Conservation (phyloP, 2,113 vertebrate genomes). For the Melanotaenia duboulayi region DNA sequence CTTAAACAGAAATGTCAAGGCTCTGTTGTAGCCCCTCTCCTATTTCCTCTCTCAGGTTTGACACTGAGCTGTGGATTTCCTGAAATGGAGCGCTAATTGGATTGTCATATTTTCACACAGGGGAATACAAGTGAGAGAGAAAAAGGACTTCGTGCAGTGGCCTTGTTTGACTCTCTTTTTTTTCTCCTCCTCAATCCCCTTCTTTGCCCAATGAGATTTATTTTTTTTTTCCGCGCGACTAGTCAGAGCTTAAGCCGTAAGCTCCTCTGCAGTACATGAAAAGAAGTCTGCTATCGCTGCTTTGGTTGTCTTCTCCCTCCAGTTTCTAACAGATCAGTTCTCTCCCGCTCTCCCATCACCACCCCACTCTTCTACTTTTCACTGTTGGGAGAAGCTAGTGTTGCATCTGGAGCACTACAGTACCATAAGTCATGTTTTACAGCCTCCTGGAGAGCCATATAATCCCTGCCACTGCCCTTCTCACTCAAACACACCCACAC, state of each 20-base stretch:
- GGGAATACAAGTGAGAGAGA: slow-evolving; percentile 59
- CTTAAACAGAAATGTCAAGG: slow-evolving; percentile 45
- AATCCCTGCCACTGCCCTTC: slow-evolving; percentile 53
- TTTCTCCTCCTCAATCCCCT: slow-evolving; percentile 51
- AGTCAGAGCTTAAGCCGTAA: slow-evolving; percentile 67
- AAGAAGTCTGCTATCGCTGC: slow-evolving; percentile 52
- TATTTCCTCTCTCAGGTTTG: slow-evolving; percentile 40
- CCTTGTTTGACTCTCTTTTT: slow-evolving; percentile 59
- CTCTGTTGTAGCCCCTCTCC: slow-evolving; percentile 16
- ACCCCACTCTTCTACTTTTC: slow-evolving; percentile 14
- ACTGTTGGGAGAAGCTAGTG: slow-evolving; percentile 35
- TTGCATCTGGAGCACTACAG: slow-evolving; percentile 45
- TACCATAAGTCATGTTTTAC: slow-evolving; percentile 66
- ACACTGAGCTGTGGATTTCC: slow-evolving; percentile 27
- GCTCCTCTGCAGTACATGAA: slow-evolving; percentile 67
- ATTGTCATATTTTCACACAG: slow-evolving; percentile 70
- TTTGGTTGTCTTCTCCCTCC: slow-evolving; percentile 47
- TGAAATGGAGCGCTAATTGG: slow-evolving; percentile 70
- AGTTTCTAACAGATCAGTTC: slow-evolving; percentile 64
- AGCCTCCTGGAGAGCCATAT: slow-evolving; percentile 65
- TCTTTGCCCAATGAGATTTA: slow-evolving; percentile 47
- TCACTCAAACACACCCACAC: slow-evolving; percentile 29
- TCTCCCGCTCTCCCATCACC: slow-evolving; percentile 17
- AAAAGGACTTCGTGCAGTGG: slow-evolving; percentile 47
- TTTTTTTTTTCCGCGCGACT: slow-evolving; percentile 40